A percentile compares a stretch with the other conserved stretches of the same genome.
These are phyloP conservation scores for Lepisosteus oculatus DNA, from an alignment of 2,113 vertebrate genomes.

Conservation along the genomic window DNA sequence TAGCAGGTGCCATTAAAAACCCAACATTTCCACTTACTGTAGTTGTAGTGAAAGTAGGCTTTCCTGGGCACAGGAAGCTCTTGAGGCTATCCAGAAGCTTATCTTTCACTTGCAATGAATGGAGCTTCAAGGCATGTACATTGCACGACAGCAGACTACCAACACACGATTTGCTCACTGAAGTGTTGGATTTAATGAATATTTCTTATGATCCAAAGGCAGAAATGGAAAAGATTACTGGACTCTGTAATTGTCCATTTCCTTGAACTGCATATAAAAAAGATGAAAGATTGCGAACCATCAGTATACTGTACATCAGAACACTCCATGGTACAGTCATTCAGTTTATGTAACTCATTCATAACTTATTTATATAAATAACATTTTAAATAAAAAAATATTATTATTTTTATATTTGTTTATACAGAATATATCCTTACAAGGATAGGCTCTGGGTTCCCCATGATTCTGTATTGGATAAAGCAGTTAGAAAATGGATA, in stretches of 20 bases:
- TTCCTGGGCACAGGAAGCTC: neutral
- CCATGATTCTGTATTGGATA: too few species aligned
- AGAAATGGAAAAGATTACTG: neutral
- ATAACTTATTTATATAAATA: too few species aligned
- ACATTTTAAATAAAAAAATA: too few species aligned
- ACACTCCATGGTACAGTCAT: too few species aligned
- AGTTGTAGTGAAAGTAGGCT: neutral
- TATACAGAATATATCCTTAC: too few species aligned
- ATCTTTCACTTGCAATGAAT: neutral
- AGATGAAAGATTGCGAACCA: neutral
- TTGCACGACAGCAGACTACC: neutral
- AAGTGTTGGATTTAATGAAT: conserved; percentile 1
- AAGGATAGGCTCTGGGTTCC: too few species aligned
- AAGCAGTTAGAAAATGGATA: too few species aligned
- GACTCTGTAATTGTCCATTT: neutral
- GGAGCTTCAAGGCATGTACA: neutral
- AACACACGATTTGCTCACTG: neutral
- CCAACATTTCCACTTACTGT: neutral
- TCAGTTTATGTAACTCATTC: too few species aligned
- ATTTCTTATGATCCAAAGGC: neutral
- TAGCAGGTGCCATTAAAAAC: neutral
- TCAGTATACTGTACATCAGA: too few species aligned
- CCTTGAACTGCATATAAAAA: neutral
- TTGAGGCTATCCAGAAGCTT: neutral
- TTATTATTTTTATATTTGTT: too few species aligned